Evolutionary conservation across 2,888 invertebrate genomes (phyloP), one percentile per base, ranked within the genome.

Genomic region (Margaritifera margaritifera): DNA sequence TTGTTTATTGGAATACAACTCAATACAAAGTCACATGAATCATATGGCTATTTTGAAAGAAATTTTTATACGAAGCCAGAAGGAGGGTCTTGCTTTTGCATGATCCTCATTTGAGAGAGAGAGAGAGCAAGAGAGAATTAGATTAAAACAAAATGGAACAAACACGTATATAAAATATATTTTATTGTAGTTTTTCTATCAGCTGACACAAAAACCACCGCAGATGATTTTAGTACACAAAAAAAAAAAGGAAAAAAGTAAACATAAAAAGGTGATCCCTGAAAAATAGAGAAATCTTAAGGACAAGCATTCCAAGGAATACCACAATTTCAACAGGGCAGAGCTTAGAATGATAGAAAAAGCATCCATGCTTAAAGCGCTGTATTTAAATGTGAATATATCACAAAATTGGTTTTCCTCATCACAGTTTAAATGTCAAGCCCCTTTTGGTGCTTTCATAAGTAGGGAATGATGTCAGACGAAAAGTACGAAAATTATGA

Each of bases 381-480:
- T 18, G 25, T n/a, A 24, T 50, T 24, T 52, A 52, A 50, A 19
- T 31, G 55, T 31, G 22, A 62, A 22, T 42, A 62, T 67, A 68
- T 63, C 57, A 55, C 62, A 62, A 59, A 57, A 25, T 25, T 22
- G 20, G 31, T 50, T 60, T 56, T 65, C 65, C 60, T 65, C 74
- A 74, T 74, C 74, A 74, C 74, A 74, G 68, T 61, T 57, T 54
- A 55, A 54, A 58, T 59, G 62, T 50, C 60, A 60, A 54, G 25
- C 60, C 66, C 66, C 65, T 60, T 51, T 50, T 62, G 60, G 54
- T 51, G 42, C n/a, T 54, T 62, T 62, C 50, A 60, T 60, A 68
- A 68, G 55, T 56, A 62, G 71, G 68, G 71, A 68, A 74, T 74
- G 70, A 66, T 66, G 56, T 71, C 74, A 74, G 65, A 68, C 57